phyloP scores from a whole-genome alignment of 1,140 invertebrate species.

The Babylonia areolata region DNA sequence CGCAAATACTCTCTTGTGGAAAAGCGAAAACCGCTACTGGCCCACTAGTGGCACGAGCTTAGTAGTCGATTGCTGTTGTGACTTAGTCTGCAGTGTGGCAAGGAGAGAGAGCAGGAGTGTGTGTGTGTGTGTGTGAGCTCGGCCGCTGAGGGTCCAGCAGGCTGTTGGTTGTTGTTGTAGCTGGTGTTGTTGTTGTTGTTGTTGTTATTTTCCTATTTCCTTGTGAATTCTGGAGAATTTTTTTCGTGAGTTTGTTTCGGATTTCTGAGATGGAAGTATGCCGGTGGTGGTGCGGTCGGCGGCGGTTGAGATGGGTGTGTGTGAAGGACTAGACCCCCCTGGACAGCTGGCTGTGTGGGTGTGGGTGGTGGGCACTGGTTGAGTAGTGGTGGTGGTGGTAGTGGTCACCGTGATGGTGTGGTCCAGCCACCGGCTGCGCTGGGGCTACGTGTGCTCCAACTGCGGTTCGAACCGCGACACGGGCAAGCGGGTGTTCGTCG shows the following conservation, averaged over 20 bases:
- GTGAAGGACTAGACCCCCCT: background rate
- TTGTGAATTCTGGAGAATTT: no score
- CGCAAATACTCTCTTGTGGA: no score
- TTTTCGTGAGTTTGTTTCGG: no score
- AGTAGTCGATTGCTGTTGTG: no score
- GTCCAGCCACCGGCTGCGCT: slow-evolving; percentile 24
- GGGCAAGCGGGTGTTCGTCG: slow-evolving; percentile 19
- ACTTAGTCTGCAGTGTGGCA: no score
- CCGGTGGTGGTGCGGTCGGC: background rate
- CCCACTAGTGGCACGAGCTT: no score
- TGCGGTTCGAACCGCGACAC: slow-evolving; percentile 28
- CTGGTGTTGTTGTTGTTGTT: background rate
- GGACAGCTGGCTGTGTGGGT: no score
- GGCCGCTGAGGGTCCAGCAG: no score
- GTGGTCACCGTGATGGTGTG: background rate
- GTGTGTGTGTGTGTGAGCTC: no score
- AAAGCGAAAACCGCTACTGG: no score
- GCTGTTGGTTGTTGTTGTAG: no score
- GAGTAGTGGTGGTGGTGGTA: background rate
- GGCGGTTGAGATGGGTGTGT: background rate
- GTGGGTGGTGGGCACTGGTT: background rate
- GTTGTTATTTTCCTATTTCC: background rate
- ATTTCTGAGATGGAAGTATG: background rate
- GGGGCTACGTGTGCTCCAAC: slow-evolving; percentile 27
- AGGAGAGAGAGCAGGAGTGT: no score